Evolutionary conservation across 2,113 vertebrate species (phyloP), one percentile per base, ranked within the genome.

Genomic region (Mormyrus iriodes): DNA sequence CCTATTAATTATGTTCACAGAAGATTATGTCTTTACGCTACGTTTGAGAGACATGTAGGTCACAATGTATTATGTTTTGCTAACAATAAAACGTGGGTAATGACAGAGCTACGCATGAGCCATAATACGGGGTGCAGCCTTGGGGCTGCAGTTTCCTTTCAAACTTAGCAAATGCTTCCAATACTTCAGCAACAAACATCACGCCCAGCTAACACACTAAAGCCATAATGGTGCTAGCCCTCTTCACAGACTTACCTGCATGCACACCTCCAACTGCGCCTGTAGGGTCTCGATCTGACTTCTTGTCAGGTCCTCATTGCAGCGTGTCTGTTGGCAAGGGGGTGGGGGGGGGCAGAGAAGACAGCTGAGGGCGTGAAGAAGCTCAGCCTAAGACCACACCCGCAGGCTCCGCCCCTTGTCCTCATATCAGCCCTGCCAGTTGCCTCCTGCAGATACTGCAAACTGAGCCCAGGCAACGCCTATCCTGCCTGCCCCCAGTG

Each of bases 261-360:
- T 95, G 85, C 95, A 98, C 90, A 96, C 92, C 89, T 97, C 95
- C 91, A 99, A 95, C 94, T 99, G 97, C 15, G 96, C 96, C 94
- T 99, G 97, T 76, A 99, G 95, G 24, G 95, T 93, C 89, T 94
- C 95, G 51, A 99, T 95, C 94, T 97, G 97, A 89, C 95, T 95
- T 93, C 96, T 97, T 91, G 98, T 91, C 92, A 97, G 96, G 84
- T 99, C 97, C 94, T 99, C 98, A 0, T 96, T 97, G 91, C 97
- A 96, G 91, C 96, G 97, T 84, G 96, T 95, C 98, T 99, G 95
- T 93, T 13, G 61, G 46, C 93, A 92, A 94, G 94, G 99, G 94
- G 58, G 58, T 1, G 6, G 3, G 35, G 93, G 90, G 92, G 92
- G 42, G 91, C 90, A 96, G 61, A 95, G 94, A 94, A 96, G 95